Evolutionary conservation across 2,113 vertebrate species (phyloP).

Genomic region (Polypterus bichir): DNA sequence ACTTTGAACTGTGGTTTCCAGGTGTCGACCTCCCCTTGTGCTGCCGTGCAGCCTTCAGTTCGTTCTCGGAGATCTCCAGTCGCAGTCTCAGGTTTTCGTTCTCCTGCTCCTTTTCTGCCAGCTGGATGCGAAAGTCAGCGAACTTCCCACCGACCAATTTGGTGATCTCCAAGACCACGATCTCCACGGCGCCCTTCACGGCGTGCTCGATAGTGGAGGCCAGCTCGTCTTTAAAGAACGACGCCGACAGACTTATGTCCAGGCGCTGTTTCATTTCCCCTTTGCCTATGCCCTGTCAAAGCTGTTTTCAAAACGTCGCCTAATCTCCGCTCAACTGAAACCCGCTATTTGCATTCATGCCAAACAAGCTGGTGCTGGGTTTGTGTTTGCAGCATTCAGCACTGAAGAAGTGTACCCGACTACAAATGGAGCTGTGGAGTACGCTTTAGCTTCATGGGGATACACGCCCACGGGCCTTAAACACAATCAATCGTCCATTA

Average conservation of each 20-base stretch:
- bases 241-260: constrained; percentile 41
- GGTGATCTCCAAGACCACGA: constrained; percentile 51
- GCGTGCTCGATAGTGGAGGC: constrained; percentile 53
- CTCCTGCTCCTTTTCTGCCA: constrained; percentile 50
- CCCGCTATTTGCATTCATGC: too few species aligned
- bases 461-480: too few species aligned
- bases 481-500: too few species aligned
- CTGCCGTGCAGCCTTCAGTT: constrained; percentile 54
- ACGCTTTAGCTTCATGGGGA: too few species aligned
- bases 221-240: constrained; percentile 47
- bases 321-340: too few species aligned
- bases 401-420: too few species aligned
- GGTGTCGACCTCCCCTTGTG: constrained; percentile 17
- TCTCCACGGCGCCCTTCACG: constrained; percentile 55
- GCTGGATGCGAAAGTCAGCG: constrained; percentile 49
- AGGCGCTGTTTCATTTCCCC: constrained; percentile 29
- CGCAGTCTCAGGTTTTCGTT: constrained; percentile 53
- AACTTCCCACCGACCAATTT: constrained; percentile 37
- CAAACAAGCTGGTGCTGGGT: too few species aligned
- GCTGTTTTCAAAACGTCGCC: too few species aligned
- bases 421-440: too few species aligned
- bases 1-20: too few species aligned
- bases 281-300: constrained; percentile 19
- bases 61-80: constrained; percentile 51
- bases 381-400: too few species aligned